Base-by-base conservation (phyloP, 2,797 vertebrate genomes). In the Sebastes kiyomatsui region DNA sequence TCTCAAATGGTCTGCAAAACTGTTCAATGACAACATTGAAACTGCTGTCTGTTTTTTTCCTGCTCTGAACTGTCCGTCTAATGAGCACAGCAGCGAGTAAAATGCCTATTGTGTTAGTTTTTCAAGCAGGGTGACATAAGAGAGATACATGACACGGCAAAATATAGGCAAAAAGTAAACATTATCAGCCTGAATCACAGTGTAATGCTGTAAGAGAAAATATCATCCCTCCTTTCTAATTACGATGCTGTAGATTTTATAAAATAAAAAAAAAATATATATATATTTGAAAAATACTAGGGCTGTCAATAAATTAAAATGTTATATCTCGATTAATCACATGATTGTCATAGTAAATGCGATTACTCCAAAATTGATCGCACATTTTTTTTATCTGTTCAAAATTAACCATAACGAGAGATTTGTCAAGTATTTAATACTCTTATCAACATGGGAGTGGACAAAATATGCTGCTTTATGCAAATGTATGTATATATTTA, bases 291-390 rank as follows among this genome's bases (percentile, higher is more conserved):
- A 18, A 46, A 46, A 46, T 46, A 18, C 42, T 46, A 46, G 42
- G 42, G 16, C 42, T 49, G 46, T 49, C 46, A 49, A 49, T 49
- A 0, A 49, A 20, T 20, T 49, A 20, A 20, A 49, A 49, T 49
- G 7, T 49, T 18, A 0, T 20, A 49, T 49, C 42, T 0, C 46
- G 46, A 49, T 49, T 49, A 49, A 49, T 49, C 16, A 7, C 46
- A 49, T 20, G 46, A 49, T 49, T 49, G 46, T 20, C 42, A 49
- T 49, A 49, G 46, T 49, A 20, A 49, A 20, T 49, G 18, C 46
- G 18, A 49, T 49, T 49, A 49, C 0, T 49, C 46, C 2, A 8
- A 49, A 49, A 49, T 49, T 0, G 0, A 49, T 49, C 18, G 16
- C 42, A 20, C 46, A 49, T 49, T 49, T 49, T 46, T 46, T 49